Conservation (phyloP, 2,888 invertebrate species). For the Cantharis flavilabris region DNA sequence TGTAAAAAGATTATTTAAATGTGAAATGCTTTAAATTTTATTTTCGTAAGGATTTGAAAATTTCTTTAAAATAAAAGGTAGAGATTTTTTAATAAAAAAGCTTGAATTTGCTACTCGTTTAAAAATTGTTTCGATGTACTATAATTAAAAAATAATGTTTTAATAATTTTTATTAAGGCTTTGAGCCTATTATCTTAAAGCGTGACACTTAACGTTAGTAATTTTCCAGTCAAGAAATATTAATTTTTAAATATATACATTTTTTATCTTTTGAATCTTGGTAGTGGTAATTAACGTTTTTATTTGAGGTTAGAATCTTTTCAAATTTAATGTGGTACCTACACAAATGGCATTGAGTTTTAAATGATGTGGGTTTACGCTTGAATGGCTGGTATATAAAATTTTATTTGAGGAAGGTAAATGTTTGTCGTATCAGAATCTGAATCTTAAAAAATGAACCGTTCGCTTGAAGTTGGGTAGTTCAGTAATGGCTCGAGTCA, state of each 20-base stretch:
- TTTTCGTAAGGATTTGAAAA: neutral
- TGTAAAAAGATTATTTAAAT: constrained; percentile 8
- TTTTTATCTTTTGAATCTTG: neutral
- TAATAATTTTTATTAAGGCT: neutral
- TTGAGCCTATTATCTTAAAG: neutral
- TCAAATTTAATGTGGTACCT: neutral
- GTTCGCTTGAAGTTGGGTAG: constrained; percentile 18
- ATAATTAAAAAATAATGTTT: neutral
- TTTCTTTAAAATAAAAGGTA: neutral
- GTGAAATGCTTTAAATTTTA: neutral
- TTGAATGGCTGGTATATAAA: neutral
- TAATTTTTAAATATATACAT: neutral
- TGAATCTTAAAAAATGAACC: constrained; percentile 22
- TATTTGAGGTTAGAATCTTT: neutral
- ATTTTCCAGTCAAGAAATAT: neutral
- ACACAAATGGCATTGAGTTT: neutral
- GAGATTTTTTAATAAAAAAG: neutral
- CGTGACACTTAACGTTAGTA: neutral
- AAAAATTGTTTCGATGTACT: neutral
- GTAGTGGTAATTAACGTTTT: neutral
- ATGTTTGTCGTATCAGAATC: constrained; percentile 27
- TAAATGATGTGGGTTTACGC: neutral
- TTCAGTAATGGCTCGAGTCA: constrained; percentile 14
- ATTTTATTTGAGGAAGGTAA: constrained; percentile 20
- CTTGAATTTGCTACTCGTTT: neutral